Conservation (phyloP, 2,888 invertebrate genomes). For the Griposia aprilina region DNA sequence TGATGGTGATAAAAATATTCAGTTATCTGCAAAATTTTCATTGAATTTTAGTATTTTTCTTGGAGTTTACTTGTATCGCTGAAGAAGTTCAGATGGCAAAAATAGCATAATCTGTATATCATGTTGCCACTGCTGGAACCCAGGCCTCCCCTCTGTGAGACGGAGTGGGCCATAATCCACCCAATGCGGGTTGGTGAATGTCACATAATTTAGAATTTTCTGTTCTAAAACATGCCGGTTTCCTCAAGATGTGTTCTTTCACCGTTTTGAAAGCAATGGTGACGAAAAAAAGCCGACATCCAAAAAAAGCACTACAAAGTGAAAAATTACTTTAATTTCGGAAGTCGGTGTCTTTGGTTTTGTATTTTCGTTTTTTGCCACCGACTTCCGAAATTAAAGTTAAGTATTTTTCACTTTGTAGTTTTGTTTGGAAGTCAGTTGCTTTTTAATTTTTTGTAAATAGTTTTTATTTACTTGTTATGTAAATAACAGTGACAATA, state of each 20-base stretch:
- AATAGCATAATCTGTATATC: not conserved
- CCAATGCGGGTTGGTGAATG: not conserved
- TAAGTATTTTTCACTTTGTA: too few relatives aligned
- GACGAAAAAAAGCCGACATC: too few relatives aligned
- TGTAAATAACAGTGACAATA: too few relatives aligned
- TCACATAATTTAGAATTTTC: not conserved
- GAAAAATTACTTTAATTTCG: too few relatives aligned
- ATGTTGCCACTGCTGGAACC: not conserved
- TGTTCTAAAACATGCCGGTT: not conserved
- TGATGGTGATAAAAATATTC: constrained; percentile 30
- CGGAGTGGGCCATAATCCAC: not conserved
- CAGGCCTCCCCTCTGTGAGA: not conserved
- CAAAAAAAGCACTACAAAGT: too few relatives aligned
- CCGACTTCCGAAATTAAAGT: too few relatives aligned
- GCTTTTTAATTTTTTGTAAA: too few relatives aligned
- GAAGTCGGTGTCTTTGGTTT: too few relatives aligned
- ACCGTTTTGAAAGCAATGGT: not conserved
- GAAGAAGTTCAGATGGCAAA: not conserved
- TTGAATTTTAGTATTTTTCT: not conserved
- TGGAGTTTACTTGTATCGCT: not conserved
- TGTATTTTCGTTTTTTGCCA: too few relatives aligned
- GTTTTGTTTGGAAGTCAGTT: too few relatives aligned
- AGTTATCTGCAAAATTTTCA: not conserved
- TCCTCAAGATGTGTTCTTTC: not conserved
- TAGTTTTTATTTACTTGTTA: too few relatives aligned